These are phyloP conservation scores for Prostheceraeus crozeri DNA, from an alignment of 2,888 invertebrate genomes.

Conservation along the genomic window DNA sequence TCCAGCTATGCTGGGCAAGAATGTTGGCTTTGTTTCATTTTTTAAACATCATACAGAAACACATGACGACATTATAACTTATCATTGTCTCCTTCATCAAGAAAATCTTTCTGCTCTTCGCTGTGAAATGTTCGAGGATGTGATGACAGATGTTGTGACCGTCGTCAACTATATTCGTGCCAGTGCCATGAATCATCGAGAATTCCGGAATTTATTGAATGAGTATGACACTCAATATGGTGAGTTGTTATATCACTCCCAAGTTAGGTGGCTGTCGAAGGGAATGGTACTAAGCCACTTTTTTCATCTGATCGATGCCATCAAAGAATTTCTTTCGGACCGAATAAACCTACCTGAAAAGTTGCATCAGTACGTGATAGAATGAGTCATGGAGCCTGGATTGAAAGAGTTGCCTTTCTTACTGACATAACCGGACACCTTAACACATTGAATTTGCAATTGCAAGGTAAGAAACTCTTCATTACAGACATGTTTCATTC, in stretches of 20 bases:
- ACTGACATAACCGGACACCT: constrained; percentile 7
- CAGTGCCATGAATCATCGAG: constrained; percentile 29
- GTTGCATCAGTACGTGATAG: too few species aligned
- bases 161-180: constrained; percentile 26
- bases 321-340: constrained; percentile 12
- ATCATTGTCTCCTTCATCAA: constrained; percentile 34
- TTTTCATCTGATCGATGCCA: constrained; percentile 8
- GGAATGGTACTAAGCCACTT: constrained; percentile 1
- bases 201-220: constrained; percentile 19
- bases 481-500: constrained; percentile 14
- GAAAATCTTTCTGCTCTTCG: constrained; percentile 29
- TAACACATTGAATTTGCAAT: constrained; percentile 2
- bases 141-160: constrained; percentile 15
- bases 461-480: constrained; percentile 11
- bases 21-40: constrained; percentile 16
- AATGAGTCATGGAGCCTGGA: constrained; percentile 12
- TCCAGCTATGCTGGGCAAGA: constrained; percentile 19
- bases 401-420: constrained; percentile 15
- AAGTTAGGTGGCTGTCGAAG: constrained; percentile 28
- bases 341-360: background rate
- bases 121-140: constrained; percentile 12
- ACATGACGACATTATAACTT: constrained; percentile 27
- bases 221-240: constrained; percentile 24
- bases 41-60: constrained; percentile 31
- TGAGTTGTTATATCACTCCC: constrained; percentile 23